Percentiles rank a stretch among this genome's conserved stretches.
Evolutionary conservation across 1,140 invertebrate species (phyloP).

Genomic region (Rhagoletis pomonella): DNA sequence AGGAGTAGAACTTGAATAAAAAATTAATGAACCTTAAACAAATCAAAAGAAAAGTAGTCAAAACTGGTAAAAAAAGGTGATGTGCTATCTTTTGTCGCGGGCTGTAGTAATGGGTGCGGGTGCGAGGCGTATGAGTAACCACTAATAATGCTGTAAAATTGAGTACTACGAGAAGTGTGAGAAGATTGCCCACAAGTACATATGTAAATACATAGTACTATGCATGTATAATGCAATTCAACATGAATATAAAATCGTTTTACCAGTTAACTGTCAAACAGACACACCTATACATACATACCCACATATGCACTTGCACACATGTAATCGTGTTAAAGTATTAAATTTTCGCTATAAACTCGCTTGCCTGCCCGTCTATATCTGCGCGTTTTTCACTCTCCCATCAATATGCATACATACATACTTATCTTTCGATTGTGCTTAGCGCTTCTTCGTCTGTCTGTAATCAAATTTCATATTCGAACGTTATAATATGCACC

Average conservation of each 20-base stretch:
- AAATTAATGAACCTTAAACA: too few species aligned
- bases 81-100: too few species aligned
- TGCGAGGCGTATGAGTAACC: slow-evolving; percentile 14
- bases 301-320: too few species aligned
- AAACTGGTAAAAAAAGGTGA: too few species aligned
- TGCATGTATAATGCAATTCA: neutral
- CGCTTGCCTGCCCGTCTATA: neutral
- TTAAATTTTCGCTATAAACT: neutral
- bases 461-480: slow-evolving; percentile 25
- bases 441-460: neutral
- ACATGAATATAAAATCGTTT: slow-evolving; percentile 8
- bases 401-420: neutral
- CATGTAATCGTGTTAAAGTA: neutral
- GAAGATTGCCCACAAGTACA: too few species aligned
- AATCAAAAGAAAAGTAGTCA: too few species aligned
- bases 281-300: neutral
- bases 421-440: neutral
- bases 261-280: neutral
- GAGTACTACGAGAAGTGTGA: neutral
- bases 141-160: neutral
- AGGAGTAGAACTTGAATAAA: too few species aligned
- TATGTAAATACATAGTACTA: too few species aligned
- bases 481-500: neutral
- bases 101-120: neutral
- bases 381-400: too few species aligned